Percentiles rank a stretch among this genome's conserved stretches.
phyloP scores from a whole-genome alignment of 1,140 invertebrate genomes.

The Panulirus ornatus region DNA sequence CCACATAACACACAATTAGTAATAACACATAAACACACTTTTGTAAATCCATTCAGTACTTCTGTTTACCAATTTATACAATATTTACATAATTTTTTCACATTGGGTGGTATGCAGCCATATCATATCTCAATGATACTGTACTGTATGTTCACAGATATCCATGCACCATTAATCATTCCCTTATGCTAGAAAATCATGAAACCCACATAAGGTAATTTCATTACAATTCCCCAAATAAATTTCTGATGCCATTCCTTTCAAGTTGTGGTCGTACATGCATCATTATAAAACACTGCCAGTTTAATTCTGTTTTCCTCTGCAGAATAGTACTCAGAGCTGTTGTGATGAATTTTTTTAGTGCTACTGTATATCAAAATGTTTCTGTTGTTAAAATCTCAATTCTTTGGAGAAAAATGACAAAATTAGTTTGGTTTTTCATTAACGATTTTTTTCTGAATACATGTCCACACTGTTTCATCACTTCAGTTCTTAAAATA shows the following conservation, averaged over 20 bases:
- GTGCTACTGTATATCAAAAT: neutral
- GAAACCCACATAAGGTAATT: constrained; percentile 6
- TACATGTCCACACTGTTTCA: neutral
- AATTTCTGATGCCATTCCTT: constrained; percentile 9
- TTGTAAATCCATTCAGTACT: too few relatives aligned
- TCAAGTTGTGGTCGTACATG: constrained; percentile 22
- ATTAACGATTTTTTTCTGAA: neutral
- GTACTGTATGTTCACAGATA: too few relatives aligned
- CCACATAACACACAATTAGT: too few relatives aligned
- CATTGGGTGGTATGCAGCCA: too few relatives aligned
- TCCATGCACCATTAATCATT: constrained; percentile 13
- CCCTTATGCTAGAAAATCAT: constrained; percentile 2
- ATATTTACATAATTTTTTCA: too few relatives aligned
- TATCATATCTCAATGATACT: constrained; percentile 35
- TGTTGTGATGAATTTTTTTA: neutral
- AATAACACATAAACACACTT: too few relatives aligned
- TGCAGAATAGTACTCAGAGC: neutral
- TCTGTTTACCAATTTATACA: constrained; percentile 15
- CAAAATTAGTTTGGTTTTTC: neutral
- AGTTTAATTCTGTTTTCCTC: neutral
- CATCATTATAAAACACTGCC: constrained; percentile 44
- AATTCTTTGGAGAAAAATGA: neutral
- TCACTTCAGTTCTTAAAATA: neutral
- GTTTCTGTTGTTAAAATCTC: neutral
- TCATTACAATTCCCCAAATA: constrained; percentile 17